Base-by-base conservation (phyloP, 2,888 invertebrate species). In the Caenorhabditis zanzibari region DNA sequence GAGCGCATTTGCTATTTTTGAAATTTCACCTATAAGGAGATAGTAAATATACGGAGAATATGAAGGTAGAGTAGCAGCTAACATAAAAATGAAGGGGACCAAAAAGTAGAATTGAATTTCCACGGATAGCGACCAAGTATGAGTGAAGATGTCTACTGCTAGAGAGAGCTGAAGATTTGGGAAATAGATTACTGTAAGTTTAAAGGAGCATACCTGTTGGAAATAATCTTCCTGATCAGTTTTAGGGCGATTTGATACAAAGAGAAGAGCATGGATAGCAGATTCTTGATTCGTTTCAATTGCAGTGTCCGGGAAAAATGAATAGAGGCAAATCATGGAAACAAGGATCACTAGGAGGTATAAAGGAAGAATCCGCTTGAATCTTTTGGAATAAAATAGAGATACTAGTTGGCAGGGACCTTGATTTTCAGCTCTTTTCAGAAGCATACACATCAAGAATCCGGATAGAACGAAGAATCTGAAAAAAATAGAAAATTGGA, bases 71-170 rank as follows among this genome's bases (percentile, higher is more conserved):
- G 26, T 14, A 9, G 58, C 6, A 2, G 24, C 16, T 14, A 22
- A 0, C 12, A 75, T 26, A 24, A 41, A 81, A 2, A 81, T n/a
- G 12, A 81, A 61, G 16, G 81, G 81, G 24, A 81, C 54, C 10
- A 81, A 35, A 6, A 73, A 22, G 41, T 69, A 81, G 58, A 74
- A 81, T n/a, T 81, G 81, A 14, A 81, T 44, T 71, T 81, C 81
- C 0, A 74, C 81, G 0, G 81, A 74, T 9, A 81, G 22, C 3
- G 81, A 74, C 81, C 81, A 81, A 4, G 74, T 75, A 22, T 81
- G 81, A 6, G 74, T 61, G 64, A 81, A 74, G 22, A 81, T 38
- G 58, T 81, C 74, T 1, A 74, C 24, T 14, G 81, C 81, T 2
- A 56, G 12, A 9, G 69, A 49, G 0, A 75, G 26, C 80, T 73